Conservation (phyloP, 2,888 invertebrate species). For the Leptinotarsa tumamoca region DNA sequence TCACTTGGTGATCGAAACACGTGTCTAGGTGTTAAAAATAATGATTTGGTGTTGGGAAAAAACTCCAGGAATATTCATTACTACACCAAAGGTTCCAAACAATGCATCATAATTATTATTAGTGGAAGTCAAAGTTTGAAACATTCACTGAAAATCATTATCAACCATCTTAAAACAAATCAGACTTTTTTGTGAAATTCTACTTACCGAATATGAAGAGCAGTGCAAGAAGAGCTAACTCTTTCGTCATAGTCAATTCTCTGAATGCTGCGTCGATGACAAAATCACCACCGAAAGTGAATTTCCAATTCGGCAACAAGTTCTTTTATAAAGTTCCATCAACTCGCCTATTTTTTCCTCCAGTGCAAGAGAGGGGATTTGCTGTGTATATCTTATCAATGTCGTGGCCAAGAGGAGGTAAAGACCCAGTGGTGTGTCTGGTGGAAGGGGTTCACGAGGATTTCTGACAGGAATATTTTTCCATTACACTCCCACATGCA, state of each 20-base stretch:
- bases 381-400: constrained; percentile 40
- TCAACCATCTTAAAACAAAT: too few relatives aligned
- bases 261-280: too few relatives aligned
- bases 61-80: too few relatives aligned
- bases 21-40: too few relatives aligned
- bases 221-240: constrained; percentile 34
- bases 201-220: constrained; percentile 37
- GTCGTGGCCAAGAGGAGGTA: constrained; percentile 29
- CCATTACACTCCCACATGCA: too few relatives aligned
- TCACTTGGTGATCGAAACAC: too few relatives aligned
- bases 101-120: too few relatives aligned
- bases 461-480: constrained; percentile 9
- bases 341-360: constrained; percentile 16
- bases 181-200: too few relatives aligned
- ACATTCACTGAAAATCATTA: too few relatives aligned
- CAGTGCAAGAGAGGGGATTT: constrained; percentile 29
- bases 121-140: too few relatives aligned
- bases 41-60: too few relatives aligned
- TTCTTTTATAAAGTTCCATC: constrained; percentile 26
- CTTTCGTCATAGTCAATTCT: constrained; percentile 30
- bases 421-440: not conserved
- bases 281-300: constrained; percentile 17
- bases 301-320: not conserved
- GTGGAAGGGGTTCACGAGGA: constrained; percentile 24
- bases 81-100: too few relatives aligned